Evolutionary conservation across 2,888 invertebrate genomes (phyloP).

Genomic region (Bombylius major): DNA sequence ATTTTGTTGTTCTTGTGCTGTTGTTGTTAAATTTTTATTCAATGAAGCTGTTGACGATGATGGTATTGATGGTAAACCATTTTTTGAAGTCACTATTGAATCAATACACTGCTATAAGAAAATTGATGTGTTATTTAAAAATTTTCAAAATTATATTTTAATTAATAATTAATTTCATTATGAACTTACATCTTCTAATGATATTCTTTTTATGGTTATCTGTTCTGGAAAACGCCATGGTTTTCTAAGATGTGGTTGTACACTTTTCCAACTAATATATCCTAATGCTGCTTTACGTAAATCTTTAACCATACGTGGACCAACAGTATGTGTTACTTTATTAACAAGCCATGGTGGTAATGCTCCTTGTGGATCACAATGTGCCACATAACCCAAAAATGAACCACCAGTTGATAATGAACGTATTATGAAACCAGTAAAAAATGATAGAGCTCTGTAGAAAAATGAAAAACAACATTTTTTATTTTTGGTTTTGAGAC

Average conservation of each 20-base stretch:
- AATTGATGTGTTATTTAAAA: too few species aligned
- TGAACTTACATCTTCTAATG: conserved; percentile 41
- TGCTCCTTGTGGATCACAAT: conserved; percentile 78
- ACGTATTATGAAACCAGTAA: conserved; percentile 57
- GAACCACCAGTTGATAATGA: conserved; percentile 48
- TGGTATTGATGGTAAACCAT: too few species aligned
- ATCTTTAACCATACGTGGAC: conserved; percentile 73
- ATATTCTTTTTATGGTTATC: conserved; percentile 57
- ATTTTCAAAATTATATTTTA: too few species aligned
- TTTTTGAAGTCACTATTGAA: too few species aligned
- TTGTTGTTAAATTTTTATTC: too few species aligned
- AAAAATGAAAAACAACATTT: not conserved
- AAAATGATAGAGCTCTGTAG: conserved; percentile 45
- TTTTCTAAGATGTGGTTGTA: conserved; percentile 59
- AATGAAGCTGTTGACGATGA: too few species aligned
- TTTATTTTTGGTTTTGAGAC: not conserved
- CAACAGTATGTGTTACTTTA: conserved; percentile 64
- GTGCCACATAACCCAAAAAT: conserved; percentile 76
- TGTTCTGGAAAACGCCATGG: conserved; percentile 86
- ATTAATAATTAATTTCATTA: too few species aligned
- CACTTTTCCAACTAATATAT: conserved; percentile 71
- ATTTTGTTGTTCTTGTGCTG: too few species aligned
- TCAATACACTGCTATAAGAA: too few species aligned
- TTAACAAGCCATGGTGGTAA: conserved; percentile 85
- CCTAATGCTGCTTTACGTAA: conserved; percentile 69